A percentile compares a stretch with the other conserved stretches of the same genome.
Conservation (phyloP, 2,888 invertebrate species). For the Ornithoptera alexandrae region DNA sequence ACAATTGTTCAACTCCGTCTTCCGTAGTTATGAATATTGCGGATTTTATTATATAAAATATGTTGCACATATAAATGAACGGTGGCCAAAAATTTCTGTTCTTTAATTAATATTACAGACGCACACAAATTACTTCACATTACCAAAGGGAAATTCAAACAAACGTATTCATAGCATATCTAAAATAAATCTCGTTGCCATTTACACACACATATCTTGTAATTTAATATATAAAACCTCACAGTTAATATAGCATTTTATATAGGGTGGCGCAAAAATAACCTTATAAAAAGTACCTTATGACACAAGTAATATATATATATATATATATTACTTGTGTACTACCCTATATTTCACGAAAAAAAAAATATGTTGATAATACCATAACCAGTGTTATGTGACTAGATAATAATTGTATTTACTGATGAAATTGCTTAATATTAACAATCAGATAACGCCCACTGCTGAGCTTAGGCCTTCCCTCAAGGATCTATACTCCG, state of each 20-base stretch:
- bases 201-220: neutral
- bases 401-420: neutral
- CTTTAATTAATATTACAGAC: neutral
- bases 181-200: neutral
- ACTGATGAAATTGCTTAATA: neutral
- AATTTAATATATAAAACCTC: neutral
- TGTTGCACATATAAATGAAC: neutral
- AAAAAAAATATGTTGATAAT: too few relatives aligned
- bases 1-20: constrained; percentile 4
- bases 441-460: too few relatives aligned
- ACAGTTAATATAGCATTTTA: too few relatives aligned
- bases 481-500: too few relatives aligned
- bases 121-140: neutral
- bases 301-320: too few relatives aligned
- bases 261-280: too few relatives aligned
- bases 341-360: too few relatives aligned
- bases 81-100: neutral
- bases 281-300: too few relatives aligned
- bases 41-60: neutral
- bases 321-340: too few relatives aligned
- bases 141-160: neutral
- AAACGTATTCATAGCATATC: neutral
- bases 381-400: too few relatives aligned
- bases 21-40: neutral
- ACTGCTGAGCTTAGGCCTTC: too few relatives aligned